A percentile compares a stretch with the other conserved stretches of the same genome.
Conservation (phyloP, 2,113 vertebrate genomes). For the Cacatua alba region DNA sequence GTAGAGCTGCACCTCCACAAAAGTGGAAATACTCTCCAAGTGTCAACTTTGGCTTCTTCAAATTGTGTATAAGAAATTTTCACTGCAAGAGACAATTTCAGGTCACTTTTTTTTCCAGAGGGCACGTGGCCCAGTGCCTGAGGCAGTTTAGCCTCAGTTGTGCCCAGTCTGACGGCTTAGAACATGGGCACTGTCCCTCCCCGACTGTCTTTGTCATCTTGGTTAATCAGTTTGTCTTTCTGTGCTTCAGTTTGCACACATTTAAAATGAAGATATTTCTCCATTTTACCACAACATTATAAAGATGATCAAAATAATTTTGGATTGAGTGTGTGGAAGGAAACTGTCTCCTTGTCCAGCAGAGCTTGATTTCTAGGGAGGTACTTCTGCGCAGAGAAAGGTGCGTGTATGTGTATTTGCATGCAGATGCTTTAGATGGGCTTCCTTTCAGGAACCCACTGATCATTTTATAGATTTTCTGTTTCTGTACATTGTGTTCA, state of each 20-base stretch:
- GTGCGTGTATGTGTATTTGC: not conserved
- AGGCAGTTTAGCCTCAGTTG: not conserved
- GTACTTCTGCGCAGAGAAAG: not conserved
- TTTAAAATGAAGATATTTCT: not conserved
- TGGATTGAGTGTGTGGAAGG: fast-evolving
- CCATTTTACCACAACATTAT: not conserved
- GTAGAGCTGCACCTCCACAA: not conserved
- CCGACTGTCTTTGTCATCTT: not conserved
- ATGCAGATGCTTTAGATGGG: not conserved
- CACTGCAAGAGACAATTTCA: not conserved
- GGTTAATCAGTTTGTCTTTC: not conserved
- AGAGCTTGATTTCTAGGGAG: not conserved
- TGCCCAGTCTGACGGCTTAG: not conserved
- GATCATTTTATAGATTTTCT: not conserved
- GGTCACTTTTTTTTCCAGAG: fast-evolving
- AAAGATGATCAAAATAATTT: not conserved
- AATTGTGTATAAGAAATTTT: not conserved
- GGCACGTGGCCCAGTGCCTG: not conserved
- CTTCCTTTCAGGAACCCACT: not conserved
- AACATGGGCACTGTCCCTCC: not conserved
- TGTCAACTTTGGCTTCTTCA: not conserved
- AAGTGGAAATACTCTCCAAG: not conserved
- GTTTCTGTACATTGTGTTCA: not conserved
- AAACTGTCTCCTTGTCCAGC: not conserved
- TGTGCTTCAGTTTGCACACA: not conserved